A percentile compares a stretch with the other conserved stretches of the same genome.
These are phyloP conservation scores for Girardinus metallicus DNA, from an alignment of 2,797 vertebrate species.

Conservation along the genomic window DNA sequence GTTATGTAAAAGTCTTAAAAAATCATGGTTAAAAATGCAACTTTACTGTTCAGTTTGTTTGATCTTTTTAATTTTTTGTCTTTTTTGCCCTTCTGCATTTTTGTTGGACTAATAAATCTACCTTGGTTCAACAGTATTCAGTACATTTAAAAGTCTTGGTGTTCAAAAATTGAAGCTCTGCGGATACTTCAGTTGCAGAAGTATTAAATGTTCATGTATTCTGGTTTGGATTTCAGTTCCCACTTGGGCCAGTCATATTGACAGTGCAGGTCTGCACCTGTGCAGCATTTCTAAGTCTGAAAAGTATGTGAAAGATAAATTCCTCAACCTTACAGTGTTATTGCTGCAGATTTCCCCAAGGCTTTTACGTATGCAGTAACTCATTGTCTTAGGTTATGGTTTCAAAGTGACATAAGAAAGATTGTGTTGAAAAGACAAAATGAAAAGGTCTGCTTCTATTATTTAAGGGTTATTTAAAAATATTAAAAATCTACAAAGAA, in stretches of 20 bases:
- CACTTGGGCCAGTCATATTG: conserved; percentile 22
- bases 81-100: neutral
- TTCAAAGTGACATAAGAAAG: neutral
- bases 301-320: conserved; percentile 9
- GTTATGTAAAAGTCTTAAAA: conserved; percentile 17
- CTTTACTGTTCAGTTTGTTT: neutral
- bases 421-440: neutral
- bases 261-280: conserved; percentile 21
- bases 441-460: neutral
- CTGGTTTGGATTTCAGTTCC: conserved; percentile 35
- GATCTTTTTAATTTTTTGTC: neutral
- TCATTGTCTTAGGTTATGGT: conserved; percentile 3
- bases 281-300: conserved; percentile 19
- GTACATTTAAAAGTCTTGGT: conserved; percentile 32
- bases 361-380: neutral
- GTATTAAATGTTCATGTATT: conserved; percentile 36
- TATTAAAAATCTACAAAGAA: neutral
- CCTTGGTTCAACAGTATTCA: conserved; percentile 17
- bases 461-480: neutral
- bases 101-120: conserved; percentile 13
- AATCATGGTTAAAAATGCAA: conserved; percentile 2
- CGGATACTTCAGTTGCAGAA: conserved; percentile 9
- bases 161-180: conserved; percentile 20
- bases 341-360: neutral
- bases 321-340: neutral